Conservation (phyloP, 2,888 invertebrate species). For the Tetranychus piercei region DNA sequence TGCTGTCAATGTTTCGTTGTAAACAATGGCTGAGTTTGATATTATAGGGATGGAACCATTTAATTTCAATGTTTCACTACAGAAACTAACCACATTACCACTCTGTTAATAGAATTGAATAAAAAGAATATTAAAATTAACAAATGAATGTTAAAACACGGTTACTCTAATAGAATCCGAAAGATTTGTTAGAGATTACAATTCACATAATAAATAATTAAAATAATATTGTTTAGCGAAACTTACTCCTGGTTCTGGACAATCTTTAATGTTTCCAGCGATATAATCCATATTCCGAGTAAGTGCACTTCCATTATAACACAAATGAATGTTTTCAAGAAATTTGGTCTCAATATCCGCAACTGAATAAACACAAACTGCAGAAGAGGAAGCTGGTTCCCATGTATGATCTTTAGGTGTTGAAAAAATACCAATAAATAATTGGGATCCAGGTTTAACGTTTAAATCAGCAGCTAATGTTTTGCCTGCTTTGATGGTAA, state of each 20-base stretch:
- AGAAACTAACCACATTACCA: conserved; percentile 70
- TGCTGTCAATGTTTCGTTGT: conserved; percentile 51
- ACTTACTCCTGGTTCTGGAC: conserved; percentile 60
- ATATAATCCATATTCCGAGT: conserved; percentile 78
- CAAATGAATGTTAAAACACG: too few relatives aligned
- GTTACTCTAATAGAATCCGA: not conserved
- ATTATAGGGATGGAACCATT: conserved; percentile 69
- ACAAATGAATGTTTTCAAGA: conserved; percentile 89
- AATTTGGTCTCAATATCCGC: conserved; percentile 77
- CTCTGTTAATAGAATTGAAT: conserved; percentile 33
- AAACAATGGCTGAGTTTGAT: conserved; percentile 44
- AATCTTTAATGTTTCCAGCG: conserved; percentile 74
- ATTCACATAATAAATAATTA: not conserved
- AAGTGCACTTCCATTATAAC: conserved; percentile 82
- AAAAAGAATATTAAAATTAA: not conserved
- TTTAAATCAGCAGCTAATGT: conserved; percentile 48
- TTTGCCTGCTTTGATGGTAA: conserved; percentile 62
- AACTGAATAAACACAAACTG: conserved; percentile 76
- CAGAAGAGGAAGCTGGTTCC: conserved; percentile 42
- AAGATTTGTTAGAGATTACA: not conserved
- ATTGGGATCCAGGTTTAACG: conserved; percentile 55
- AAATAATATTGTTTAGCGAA: too few relatives aligned
- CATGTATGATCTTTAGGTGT: conserved; percentile 25
- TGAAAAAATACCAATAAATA: conserved; percentile 66
- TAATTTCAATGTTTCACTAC: conserved; percentile 75